Base-by-base conservation (phyloP, 2,888 invertebrate genomes). In the Sialis lutaria region DNA sequence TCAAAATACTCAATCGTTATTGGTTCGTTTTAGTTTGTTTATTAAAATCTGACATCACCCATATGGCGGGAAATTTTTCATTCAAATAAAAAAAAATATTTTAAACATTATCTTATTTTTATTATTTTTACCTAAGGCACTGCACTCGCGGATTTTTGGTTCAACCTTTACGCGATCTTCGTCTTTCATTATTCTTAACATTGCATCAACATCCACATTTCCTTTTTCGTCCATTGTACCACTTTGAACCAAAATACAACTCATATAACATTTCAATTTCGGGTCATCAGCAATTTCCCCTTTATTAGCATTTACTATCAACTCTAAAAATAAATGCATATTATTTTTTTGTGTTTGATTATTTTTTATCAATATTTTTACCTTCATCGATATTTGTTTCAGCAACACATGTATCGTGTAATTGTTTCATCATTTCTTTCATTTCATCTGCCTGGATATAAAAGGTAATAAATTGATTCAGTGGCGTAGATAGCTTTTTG, bases 331-430 rank as follows among this genome's bases (percentile, higher is more conserved):
- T 6, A 37, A 10, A 8, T 7, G 12, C 7, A 37, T 37, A 2
- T 37, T 10, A 10, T 6, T 37, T 10, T 37, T 10, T 37, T n/a
- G 4, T 9, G 9, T 9, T 35, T 35, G 10, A 37, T 7, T 35
- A 9, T 10, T 7, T n/a, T 35, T n/a, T n/a, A 37, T 37, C 37
- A 12, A 8, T 33, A 48, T 46, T 49, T 56, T 49, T 56, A 67
- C 65, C 61, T 60, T 64, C 64, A n/a, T 55, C 52, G 13, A 59
- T 63, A 40, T 62, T 63, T 5, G 58, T 57, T 58, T 65, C 64
- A n/a, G 46, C 60, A n/a, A 60, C 56, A 48, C 67, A 67, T 4
- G 59, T 57, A 34, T 57, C 55, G 51, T 65, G 66, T 12, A 66
- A 52, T 56, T 60, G 59, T 49, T 59, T 55, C 2, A 56, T 57